Base-by-base conservation (phyloP, 2,797 vertebrate genomes). In the Melanotaenia trifasciata region DNA sequence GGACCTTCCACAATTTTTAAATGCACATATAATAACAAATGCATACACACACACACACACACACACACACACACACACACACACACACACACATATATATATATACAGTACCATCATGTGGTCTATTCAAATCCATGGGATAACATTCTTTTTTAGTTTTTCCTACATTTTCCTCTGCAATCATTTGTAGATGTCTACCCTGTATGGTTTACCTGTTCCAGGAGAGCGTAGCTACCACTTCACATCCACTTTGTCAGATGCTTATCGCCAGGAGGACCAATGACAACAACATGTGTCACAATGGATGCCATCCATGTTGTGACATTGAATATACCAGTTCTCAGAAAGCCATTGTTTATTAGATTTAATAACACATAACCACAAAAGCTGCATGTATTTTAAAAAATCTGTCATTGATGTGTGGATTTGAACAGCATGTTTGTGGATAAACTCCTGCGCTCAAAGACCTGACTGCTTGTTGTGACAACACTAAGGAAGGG, bases 401-500 rank as follows among this genome's bases (percentile, higher is more conserved):
- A 35, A n/a, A 51, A 24, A 70, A 65, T 70, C 5, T 56, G 12
- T 22, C 58, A 43, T 58, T 75, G 54, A 74, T 51, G 22, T 58
- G 51, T 59, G 54, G 64, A 30, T 72, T 76, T 81, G 24, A 74
- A 72, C 33, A 16, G 47, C 1, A 50, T 83, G 22, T 26, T 70
- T 65, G 33, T 80, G 71, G 78, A 86, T 64, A 56, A 56, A 75
- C 68, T 73, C 68, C 54, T 51, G 30, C 78, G 74, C 73, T 67
- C 61, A 59, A 61, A 78, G 79, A 79, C 66, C 74, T 80, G 79
- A 81, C 85, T 86, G 85, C 87, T 87, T 85, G 75, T 74, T 87
- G 82, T 80, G 74, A 79, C 58, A 60, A 67, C 67, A 58, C 35
- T 58, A 74, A 86, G 93, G 88, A 92, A 89, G 87, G 62, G 79